Evolutionary conservation across 2,888 invertebrate genomes (phyloP).

Genomic region (Rhingia rostrata): DNA sequence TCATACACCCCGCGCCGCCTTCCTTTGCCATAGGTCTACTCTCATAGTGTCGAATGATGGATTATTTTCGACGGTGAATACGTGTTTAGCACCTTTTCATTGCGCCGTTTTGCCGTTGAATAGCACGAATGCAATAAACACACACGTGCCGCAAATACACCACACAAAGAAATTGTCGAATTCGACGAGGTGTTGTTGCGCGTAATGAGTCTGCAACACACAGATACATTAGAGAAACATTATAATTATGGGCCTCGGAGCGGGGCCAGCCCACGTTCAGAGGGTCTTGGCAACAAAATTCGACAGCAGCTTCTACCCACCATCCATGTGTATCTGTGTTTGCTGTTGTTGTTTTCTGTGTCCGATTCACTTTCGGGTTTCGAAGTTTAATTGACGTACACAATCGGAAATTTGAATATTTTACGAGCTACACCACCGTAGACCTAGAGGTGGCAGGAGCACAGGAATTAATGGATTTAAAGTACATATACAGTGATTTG

Average conservation of each 20-base stretch:
- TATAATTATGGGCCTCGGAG: conserved; percentile 58
- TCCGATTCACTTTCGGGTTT: conserved; percentile 39
- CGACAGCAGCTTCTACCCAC: conserved; percentile 54
- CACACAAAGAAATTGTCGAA: conserved; percentile 55
- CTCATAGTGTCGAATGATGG: conserved; percentile 35
- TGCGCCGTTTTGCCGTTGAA: conserved; percentile 19
- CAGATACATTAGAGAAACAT: conserved; percentile 10
- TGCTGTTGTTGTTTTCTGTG: conserved; percentile 8
- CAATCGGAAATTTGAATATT: conserved; percentile 46
- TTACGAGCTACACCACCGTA: neutral
- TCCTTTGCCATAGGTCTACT: too few species aligned
- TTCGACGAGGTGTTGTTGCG: conserved; percentile 62
- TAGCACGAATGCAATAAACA: conserved; percentile 49
- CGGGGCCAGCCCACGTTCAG: conserved; percentile 52
- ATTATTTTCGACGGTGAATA: conserved; percentile 55
- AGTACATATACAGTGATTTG: neutral
- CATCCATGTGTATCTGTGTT: conserved; percentile 15
- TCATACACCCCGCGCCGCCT: conserved; percentile 19
- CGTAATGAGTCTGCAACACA: conserved; percentile 58
- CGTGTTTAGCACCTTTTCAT: conserved; percentile 67
- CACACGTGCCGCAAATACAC: conserved; percentile 51
- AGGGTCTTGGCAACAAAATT: conserved; percentile 32
- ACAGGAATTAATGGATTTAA: conserved; percentile 7
- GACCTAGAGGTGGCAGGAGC: conserved; percentile 16
- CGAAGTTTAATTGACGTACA: conserved; percentile 51